Conservation (phyloP, 1,140 invertebrate genomes). For the Calliopsis andreniformis region DNA sequence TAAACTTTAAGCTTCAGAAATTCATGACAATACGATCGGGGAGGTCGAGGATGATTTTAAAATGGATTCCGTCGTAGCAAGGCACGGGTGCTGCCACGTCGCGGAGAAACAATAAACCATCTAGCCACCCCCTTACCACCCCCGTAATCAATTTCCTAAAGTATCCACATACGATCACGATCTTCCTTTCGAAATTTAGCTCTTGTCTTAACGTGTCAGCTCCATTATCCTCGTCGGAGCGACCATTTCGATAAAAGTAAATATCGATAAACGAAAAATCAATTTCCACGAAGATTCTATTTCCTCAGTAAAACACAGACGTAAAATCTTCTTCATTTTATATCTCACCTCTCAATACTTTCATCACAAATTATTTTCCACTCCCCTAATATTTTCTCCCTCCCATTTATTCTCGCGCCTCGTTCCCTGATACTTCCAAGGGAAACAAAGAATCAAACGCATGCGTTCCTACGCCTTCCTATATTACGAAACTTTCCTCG, state of each 20-base stretch:
- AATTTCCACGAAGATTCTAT: background rate
- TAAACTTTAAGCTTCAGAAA: background rate
- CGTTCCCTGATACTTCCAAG: background rate
- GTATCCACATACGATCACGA: conserved; percentile 68
- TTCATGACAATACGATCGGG: background rate
- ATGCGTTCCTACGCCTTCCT: conserved; percentile 39
- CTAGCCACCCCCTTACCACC: conserved; percentile 69
- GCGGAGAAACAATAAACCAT: conserved; percentile 73
- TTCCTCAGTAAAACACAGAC: background rate
- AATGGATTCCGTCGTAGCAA: conserved; percentile 63
- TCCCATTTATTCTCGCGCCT: background rate
- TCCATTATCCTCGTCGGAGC: background rate
- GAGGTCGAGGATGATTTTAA: conserved; percentile 21
- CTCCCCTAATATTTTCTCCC: background rate
- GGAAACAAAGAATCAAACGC: background rate
- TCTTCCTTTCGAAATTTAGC: conserved; percentile 32
- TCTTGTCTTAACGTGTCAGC: background rate
- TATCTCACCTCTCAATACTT: background rate
- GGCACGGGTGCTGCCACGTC: conserved; percentile 79
- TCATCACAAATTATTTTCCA: background rate
- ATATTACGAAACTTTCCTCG: conserved; percentile 77
- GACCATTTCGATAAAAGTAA: background rate
- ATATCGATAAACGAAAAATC: background rate
- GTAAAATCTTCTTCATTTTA: background rate
- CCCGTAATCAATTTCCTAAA: conserved; percentile 75